Percentiles rank a stretch among this genome's conserved stretches.
Conservation (phyloP, 2,113 vertebrate species). For the Galbula dea region DNA sequence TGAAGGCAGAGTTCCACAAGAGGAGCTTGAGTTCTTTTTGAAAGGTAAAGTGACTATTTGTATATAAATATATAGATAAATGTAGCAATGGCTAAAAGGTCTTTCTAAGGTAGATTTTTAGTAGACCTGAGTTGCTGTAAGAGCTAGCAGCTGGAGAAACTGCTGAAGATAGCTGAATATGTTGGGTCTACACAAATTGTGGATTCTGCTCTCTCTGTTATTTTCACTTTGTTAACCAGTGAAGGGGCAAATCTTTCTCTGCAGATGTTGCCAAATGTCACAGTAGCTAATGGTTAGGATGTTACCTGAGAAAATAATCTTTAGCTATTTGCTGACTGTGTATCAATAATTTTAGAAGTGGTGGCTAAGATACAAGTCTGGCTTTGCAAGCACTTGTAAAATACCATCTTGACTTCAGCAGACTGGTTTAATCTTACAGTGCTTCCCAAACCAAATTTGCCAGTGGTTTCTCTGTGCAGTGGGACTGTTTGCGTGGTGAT, state of each 20-base stretch:
- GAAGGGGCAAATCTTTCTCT: not conserved
- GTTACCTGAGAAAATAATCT: not conserved
- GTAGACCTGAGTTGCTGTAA: not conserved
- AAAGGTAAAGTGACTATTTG: slow-evolving; percentile 80
- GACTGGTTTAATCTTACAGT: not conserved
- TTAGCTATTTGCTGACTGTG: not conserved
- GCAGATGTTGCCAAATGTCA: not conserved
- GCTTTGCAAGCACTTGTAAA: not conserved
- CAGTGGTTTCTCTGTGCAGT: not conserved
- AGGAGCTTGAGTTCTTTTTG: slow-evolving; percentile 94
- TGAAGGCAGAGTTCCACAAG: slow-evolving; percentile 83
- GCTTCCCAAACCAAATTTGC: not conserved
- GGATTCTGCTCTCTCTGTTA: not conserved
- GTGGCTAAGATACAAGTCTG: not conserved
- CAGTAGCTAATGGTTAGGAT: not conserved
- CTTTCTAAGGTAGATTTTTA: not conserved
- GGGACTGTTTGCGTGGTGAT: not conserved
- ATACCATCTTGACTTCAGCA: not conserved
- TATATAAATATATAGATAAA: not conserved
- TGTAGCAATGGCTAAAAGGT: not conserved
- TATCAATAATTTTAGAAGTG: not conserved
- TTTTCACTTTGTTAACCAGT: not conserved
- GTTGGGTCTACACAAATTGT: not conserved
- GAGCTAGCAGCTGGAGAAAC: not conserved
- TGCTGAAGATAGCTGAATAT: not conserved